Evolutionary conservation across 1,140 invertebrate genomes (phyloP).

Genomic region (Melanaphis sacchari): DNA sequence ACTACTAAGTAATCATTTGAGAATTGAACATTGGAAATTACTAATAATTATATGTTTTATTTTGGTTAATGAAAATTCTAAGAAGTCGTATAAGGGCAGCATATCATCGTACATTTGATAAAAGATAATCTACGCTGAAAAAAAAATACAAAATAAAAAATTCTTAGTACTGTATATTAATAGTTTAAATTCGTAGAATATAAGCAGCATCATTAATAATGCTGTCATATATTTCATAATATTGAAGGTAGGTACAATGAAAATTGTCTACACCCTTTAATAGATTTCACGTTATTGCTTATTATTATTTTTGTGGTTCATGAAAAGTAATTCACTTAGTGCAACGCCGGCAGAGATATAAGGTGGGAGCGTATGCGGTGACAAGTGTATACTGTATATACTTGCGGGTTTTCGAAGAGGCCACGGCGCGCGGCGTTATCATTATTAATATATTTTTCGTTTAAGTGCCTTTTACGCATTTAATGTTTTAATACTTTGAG

Average conservation of each 20-base stretch:
- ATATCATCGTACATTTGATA: too few species aligned
- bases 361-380: neutral
- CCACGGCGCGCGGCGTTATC: neutral
- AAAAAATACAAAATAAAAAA: too few species aligned
- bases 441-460: slow-evolving; percentile 12
- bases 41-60: too few species aligned
- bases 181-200: neutral
- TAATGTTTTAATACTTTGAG: neutral
- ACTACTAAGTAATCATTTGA: too few species aligned
- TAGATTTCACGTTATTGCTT: neutral
- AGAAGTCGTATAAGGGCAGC: too few species aligned
- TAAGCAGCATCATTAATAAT: neutral
- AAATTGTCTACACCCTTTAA: neutral
- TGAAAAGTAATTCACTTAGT: neutral
- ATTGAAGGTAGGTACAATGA: neutral
- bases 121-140: too few species aligned
- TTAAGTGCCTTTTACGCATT: neutral
- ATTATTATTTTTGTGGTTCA: neutral
- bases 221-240: neutral
- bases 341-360: neutral
- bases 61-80: too few species aligned
- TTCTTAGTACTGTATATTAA: too few species aligned
- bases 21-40: too few species aligned
- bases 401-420: neutral
- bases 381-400: neutral